Conservation (phyloP, 2,888 invertebrate genomes). For the Campoplex nolae region DNA sequence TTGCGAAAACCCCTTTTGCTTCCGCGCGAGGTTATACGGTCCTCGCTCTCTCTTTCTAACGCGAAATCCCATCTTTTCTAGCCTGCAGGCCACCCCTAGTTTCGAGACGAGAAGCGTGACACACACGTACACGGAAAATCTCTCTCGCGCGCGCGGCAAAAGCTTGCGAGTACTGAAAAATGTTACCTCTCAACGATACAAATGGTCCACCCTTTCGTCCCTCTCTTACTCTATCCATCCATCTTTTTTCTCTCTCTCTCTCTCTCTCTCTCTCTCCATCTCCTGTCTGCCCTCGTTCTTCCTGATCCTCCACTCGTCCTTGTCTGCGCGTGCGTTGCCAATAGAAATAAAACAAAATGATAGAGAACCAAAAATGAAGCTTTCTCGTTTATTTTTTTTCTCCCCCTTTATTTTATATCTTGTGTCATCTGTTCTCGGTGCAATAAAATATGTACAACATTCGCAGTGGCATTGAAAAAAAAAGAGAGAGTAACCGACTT, state of each 20-base stretch:
- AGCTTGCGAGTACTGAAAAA: conserved; percentile 77
- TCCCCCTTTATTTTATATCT: conserved; percentile 7
- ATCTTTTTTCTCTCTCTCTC: neutral
- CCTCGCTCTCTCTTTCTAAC: conserved; percentile 55
- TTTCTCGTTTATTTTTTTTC: conserved; percentile 49
- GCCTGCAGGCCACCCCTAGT: conserved; percentile 53
- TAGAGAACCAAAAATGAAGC: conserved; percentile 71
- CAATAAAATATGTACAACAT: conserved; percentile 4
- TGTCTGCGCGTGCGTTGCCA: conserved; percentile 63
- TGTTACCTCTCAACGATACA: conserved; percentile 80
- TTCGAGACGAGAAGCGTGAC: conserved; percentile 65
- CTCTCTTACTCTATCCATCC: conserved; percentile 5
- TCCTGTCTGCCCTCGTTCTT: conserved; percentile 22
- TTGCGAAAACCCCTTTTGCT: conserved; percentile 49
- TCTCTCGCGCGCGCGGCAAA: conserved; percentile 26
- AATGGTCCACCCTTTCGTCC: conserved; percentile 75
- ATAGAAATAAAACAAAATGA: conserved; percentile 71
- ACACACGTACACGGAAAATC: conserved; percentile 46
- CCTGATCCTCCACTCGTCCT: conserved; percentile 12
- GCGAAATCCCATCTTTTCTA: conserved; percentile 73
- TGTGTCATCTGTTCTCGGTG: conserved; percentile 16
- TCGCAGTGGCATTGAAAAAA: neutral
- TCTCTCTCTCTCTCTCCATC: neutral
- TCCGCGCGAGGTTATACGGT: conserved; percentile 34
- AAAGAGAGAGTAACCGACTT: neutral